phyloP scores from a whole-genome alignment of 2,888 invertebrate genomes.

The Polydrusus pterygomalis region DNA sequence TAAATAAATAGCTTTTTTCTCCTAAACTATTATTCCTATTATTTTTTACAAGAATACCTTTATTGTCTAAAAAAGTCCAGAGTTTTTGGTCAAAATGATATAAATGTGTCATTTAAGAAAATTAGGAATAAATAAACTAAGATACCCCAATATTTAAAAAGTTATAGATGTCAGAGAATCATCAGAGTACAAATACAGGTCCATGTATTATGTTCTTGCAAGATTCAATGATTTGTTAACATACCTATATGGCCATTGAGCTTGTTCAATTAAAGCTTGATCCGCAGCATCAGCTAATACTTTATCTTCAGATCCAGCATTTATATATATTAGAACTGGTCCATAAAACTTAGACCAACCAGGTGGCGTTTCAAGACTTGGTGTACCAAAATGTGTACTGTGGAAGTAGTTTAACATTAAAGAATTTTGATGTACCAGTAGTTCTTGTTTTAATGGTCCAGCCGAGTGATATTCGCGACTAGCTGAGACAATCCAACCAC shows the following conservation, averaged over 20 bases:
- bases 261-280: slow-evolving; percentile 39
- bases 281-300: slow-evolving; percentile 29
- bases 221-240: no score
- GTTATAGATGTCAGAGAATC: no score
- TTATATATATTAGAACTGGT: slow-evolving; percentile 37
- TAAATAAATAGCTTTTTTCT: no score
- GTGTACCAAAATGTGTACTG: slow-evolving; percentile 45
- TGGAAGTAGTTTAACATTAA: slow-evolving; percentile 47
- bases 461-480: slow-evolving; percentile 43
- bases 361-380: slow-evolving; percentile 31
- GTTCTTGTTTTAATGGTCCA: slow-evolving; percentile 48
- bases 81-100: no score
- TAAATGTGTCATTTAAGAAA: no score
- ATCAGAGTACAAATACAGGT: no score
- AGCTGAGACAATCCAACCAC: slow-evolving; percentile 37
- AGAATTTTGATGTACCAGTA: slow-evolving; percentile 39
- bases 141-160: no score
- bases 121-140: no score
- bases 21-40: no score
- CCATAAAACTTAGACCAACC: slow-evolving; percentile 50
- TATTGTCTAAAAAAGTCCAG: no score
- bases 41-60: no score
- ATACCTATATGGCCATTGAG: slow-evolving; percentile 45
- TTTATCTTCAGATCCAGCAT: slow-evolving; percentile 40
- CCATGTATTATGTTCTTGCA: no score